Evolutionary conservation across 2,113 vertebrate species (phyloP), one percentile per base, ranked within the genome.

Genomic region (Amblyornis subalaris): DNA sequence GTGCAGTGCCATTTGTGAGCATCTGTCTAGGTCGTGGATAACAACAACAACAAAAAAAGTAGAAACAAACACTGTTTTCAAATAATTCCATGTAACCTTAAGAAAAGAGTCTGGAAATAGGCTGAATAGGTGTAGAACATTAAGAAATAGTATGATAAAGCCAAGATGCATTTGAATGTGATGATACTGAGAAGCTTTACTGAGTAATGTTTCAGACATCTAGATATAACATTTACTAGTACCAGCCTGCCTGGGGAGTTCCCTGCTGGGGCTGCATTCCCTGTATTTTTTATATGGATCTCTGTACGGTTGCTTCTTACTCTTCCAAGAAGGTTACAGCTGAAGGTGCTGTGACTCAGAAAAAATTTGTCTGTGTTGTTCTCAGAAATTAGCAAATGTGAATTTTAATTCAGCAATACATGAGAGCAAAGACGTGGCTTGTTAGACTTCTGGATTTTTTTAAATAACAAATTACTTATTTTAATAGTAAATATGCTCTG

Each of bases 1-100:
- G 10, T 71, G 29, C 0, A 1, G 12, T n/a, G 17, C 28, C 1
- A 0, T 67, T 89, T 0, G 0, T 74, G 28, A 85, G 4, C 2
- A 2, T 58, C 35, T 65, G 1, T 42, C 29, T 50, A 28, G 17
- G 12, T 78, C 28, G 29, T 26, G 8, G 9, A 1, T 69, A 42
- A 38, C 6, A 28, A n/a, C 62, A 26, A 51, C 24, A 16, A 18
- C 4, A 47, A 24, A 72, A 47, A 38, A 23, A 35, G 17, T 24
- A n/a, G 29, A 36, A 36, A 12, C 14, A 62, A 66, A 44, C 25
- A 14, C 25, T 72, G 1, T 36, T 9, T 44, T 69, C 10, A 80
- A 65, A 42, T 50, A 61, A 51, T 25, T 47, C 9, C 9, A 10
- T 36, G 12, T 29, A 80, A 15, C 25, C 14, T 38, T 65, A 51